Base-by-base conservation (phyloP, 2,113 vertebrate genomes). In the Limanda limanda region DNA sequence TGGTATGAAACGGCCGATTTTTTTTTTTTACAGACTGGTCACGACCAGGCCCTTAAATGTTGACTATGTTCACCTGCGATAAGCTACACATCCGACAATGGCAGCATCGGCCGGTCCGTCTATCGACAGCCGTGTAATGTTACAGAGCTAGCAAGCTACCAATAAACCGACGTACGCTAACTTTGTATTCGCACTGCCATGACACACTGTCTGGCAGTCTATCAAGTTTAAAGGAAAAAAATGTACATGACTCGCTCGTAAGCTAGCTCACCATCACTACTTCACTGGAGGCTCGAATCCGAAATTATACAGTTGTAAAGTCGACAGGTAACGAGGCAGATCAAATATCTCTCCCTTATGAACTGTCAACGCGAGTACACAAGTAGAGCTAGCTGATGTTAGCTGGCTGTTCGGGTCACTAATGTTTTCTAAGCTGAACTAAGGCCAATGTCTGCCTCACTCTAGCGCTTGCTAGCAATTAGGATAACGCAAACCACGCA, bases 51-150 rank as follows among this genome's bases (percentile, higher is more conserved):
- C 47, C 12, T 18, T 11, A 61, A 78, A 68, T 37, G 56, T 68
- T 68, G 42, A 76, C 62, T 24, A 24, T 42, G 21, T 59, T 85
- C 63, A 87, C 66, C 76, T 79, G 25, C 79, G 68, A 79, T 69
- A 75, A 82, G 76, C 82, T 52, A 61, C 61, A 79, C 68, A 55
- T 74, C 56, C 56, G 69, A 88, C 92, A 90, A 91, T 87, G 88
- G 88, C 83, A 91, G 86, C 83, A 79, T 81, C 74, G 75, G 4
- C 66, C 27, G 21, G 40, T 84, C 67, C 54, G 81, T 90, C 61
- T 86, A 59, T 70, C 74, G 27, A 70, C 57, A 85, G 81, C 52
- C 52, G 76, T 82, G 86, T 84, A 80, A 82, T 81, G 74, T 71
- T 78, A 85, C 70, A 79, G 45, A 84, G 84, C 89, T 75, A 84